phyloP scores from a whole-genome alignment of 2,888 invertebrate species.

The Gymnosoma rotundatum region DNA sequence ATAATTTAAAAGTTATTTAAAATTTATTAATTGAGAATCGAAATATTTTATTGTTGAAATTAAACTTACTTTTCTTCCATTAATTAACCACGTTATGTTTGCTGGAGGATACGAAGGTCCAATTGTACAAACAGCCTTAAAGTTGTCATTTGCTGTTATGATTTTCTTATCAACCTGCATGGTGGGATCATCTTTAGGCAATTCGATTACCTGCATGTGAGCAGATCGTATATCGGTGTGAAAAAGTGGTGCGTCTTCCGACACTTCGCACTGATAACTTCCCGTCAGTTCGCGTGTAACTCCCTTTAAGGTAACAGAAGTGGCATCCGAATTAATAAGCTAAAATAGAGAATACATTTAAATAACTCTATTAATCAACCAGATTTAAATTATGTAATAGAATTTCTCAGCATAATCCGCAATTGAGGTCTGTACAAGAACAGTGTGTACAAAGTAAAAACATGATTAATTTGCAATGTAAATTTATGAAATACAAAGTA shows the following conservation, averaged over 20 bases:
- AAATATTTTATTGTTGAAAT: neutral
- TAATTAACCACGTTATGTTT: slow-evolving; percentile 84
- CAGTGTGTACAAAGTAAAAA: too few relatives aligned
- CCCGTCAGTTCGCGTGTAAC: slow-evolving; percentile 84
- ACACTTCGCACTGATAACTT: slow-evolving; percentile 84
- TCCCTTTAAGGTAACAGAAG: slow-evolving; percentile 83
- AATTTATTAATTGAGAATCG: too few relatives aligned
- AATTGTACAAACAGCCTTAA: slow-evolving; percentile 84
- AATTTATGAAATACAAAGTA: too few relatives aligned
- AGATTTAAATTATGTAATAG: neutral
- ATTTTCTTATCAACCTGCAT: slow-evolving; percentile 83
- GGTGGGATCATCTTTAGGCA: slow-evolving; percentile 83
- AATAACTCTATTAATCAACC: neutral
- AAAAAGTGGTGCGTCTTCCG: slow-evolving; percentile 84
- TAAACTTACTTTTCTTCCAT: slow-evolving; percentile 83
- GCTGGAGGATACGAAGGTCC: slow-evolving; percentile 84
- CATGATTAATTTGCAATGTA: too few relatives aligned
- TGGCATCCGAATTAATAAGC: slow-evolving; percentile 83
- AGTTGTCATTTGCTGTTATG: slow-evolving; percentile 83
- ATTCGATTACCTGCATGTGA: slow-evolving; percentile 84
- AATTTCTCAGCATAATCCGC: neutral
- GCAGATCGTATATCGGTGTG: slow-evolving; percentile 84
- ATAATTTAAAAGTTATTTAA: too few relatives aligned
- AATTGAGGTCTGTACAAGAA: too few relatives aligned
- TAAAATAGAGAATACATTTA: slow-evolving; percentile 73